These are phyloP conservation scores for Tragelaphus imberbis DNA, from an alignment of 2,113 vertebrate genomes.

Conservation along the genomic window DNA sequence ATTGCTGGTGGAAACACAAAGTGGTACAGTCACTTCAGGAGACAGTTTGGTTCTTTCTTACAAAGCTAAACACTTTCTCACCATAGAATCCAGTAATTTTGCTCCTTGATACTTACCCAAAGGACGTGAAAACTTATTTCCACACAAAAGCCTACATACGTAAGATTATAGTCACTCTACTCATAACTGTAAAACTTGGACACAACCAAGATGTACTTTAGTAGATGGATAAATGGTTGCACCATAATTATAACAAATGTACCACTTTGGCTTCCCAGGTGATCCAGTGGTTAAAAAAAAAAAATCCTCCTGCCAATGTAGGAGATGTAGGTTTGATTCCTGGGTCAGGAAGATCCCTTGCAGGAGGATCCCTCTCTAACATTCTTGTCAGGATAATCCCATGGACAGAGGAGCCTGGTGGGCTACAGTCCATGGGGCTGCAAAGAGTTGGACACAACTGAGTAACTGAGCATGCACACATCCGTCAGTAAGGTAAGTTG, in stretches of 20 bases:
- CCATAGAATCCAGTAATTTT: not conserved
- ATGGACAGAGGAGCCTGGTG: not conserved
- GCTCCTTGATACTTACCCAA: not conserved
- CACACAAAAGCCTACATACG: not conserved
- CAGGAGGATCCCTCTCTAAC: not conserved
- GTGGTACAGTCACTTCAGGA: not conserved
- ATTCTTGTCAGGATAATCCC: not conserved
- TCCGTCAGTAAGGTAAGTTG: not conserved
- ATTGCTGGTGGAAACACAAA: not conserved
- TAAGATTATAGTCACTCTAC: not conserved
- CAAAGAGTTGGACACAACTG: not conserved
- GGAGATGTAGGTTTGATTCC: not conserved
- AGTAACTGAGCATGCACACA: not conserved
- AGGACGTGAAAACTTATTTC: not conserved
- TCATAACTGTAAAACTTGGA: not conserved
- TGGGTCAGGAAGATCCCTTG: not conserved
- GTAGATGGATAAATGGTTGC: not conserved
- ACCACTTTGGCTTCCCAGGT: not conserved
- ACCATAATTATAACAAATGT: not conserved
- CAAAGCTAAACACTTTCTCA: not conserved
- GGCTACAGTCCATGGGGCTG: not conserved
- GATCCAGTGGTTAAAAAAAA: not conserved
- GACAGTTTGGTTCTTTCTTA: not conserved
- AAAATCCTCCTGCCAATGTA: not conserved
- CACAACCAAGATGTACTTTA: not conserved